Evolutionary conservation across 2,888 invertebrate species (phyloP), one percentile per base, ranked within the genome.

Genomic region (Nematopogon swammerdamellus): DNA sequence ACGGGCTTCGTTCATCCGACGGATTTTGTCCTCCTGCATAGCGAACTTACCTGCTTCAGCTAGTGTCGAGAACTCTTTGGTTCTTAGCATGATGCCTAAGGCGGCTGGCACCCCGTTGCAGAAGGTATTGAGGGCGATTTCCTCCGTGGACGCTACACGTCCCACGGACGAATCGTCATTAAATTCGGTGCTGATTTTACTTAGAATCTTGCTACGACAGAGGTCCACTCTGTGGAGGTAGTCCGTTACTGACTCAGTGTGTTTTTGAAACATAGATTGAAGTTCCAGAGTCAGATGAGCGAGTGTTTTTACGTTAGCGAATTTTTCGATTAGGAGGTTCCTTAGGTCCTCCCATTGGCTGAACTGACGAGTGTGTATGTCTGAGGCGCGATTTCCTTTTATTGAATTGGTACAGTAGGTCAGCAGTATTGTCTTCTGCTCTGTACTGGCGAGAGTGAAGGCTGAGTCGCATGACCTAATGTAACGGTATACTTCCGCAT

Each of bases 251-350:
- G 51, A 50, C 51, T 62, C 60, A 1, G 48, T 52, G 0, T 56
- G 54, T 50, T 57, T 61, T 55, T 61, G 59, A 18, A 60, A 61
- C 48, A 57, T 48, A 0, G 57, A 52, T 20, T 61, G 58, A 0
- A 61, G 30, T 50, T 60, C 58, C 5, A 59, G 19, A 30, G 51
- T 54, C 20, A 59, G 18, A 44, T 61, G 58, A 2, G 52, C 48
- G 17, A 60, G 18, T 0, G 60, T 59, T 55, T 59, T 61, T 0
- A 51, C 52, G 5, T 59, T 48, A 1, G 59, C 58, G 14, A 56
- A 59, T 49, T 55, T 59, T 54, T 60, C 52, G 5, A 61, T 58
- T 2, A 58, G 45, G 20, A 50, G 19, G 14, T 44, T 44, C 14
- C 17, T 44, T 17, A 44, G 14, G 6, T 44, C 44, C 11, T 44